Percentiles rank a stretch among this genome's conserved stretches.
phyloP scores from a whole-genome alignment of 2,113 vertebrate species.

The Petromus typicus region DNA sequence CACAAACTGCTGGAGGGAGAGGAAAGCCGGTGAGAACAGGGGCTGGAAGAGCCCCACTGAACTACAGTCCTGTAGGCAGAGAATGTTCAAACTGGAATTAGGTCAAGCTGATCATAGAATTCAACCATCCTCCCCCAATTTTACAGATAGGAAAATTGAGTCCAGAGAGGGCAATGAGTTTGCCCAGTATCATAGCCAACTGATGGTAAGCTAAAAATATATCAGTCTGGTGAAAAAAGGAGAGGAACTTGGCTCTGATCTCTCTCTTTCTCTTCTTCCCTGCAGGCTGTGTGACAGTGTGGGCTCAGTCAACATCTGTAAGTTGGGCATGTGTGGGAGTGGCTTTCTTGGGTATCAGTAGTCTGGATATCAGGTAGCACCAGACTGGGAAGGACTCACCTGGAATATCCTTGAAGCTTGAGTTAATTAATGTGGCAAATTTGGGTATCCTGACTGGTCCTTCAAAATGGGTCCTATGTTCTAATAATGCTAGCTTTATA shows the following conservation, averaged over 20 bases:
- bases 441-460: not conserved
- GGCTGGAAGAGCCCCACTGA: not conserved
- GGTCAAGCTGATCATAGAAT: not conserved
- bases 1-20: slow-evolving; percentile 95
- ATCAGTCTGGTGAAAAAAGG: not conserved
- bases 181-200: not conserved
- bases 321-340: not conserved
- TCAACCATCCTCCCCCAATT: not conserved
- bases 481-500: not conserved
- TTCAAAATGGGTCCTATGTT: not conserved
- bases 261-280: not conserved
- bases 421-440: not conserved
- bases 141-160: not conserved
- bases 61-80: not conserved
- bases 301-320: slow-evolving; percentile 71
- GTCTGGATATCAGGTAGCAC: not conserved
- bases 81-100: not conserved
- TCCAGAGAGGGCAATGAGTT: not conserved
- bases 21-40: slow-evolving; percentile 87
- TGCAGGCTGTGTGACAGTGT: slow-evolving; percentile 63
- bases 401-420: not conserved
- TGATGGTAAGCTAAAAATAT: not conserved
- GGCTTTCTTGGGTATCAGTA: not conserved
- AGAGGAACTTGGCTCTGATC: not conserved
- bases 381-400: not conserved